Base-by-base conservation (phyloP, 2,888 invertebrate species). In the Cylindroiulus punctatus region DNA sequence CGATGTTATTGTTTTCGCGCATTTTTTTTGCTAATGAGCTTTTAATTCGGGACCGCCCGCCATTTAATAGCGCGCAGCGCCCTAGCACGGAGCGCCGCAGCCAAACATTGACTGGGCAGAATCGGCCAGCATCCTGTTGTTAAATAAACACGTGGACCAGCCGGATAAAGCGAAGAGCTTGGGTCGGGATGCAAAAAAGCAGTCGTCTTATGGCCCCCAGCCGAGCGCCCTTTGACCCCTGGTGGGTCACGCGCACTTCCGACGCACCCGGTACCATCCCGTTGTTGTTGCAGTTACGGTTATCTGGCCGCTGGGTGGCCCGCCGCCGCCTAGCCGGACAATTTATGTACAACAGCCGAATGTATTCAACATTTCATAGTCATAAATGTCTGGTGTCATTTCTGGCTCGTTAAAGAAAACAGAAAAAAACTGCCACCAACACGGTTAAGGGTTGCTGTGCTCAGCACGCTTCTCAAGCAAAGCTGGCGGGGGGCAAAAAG, bases 311-410 rank as follows among this genome's bases (percentile, higher is more conserved):
- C 22, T 65, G 65, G 65, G 65, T 65, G 65, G 65, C 65, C 65
- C 7, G n/a, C 22, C n/a, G n/a, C 52, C 19, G 52, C n/a, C 52
- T n/a, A 8, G 65, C 12, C 52, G 65, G 65, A 65, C 65, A 65
- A 65, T 65, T 65, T 65, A 65, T 65, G 65, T 65, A 65, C 65
- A 65, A 65, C 65, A 65, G 65, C 65, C 65, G 65, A 65, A 65
- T 65, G 65, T 65, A 65, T 65, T 65, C 65, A 65, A 65, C 65
- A 65, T 65, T 65, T 65, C 65, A 65, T 65, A 65, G 65, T 65
- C 65, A 26, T 65, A 65, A 65, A 65, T 65, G 65, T 65, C 65
- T 44, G 44, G 12, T 44, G 8, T 44, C 44, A 44, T 14, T 12
- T 65, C 65, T 8, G n/a, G 26, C 65, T 65, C 26, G 26, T 65